Base-by-base conservation (phyloP, 2,113 vertebrate genomes). In the Apodemus speciosus region DNA sequence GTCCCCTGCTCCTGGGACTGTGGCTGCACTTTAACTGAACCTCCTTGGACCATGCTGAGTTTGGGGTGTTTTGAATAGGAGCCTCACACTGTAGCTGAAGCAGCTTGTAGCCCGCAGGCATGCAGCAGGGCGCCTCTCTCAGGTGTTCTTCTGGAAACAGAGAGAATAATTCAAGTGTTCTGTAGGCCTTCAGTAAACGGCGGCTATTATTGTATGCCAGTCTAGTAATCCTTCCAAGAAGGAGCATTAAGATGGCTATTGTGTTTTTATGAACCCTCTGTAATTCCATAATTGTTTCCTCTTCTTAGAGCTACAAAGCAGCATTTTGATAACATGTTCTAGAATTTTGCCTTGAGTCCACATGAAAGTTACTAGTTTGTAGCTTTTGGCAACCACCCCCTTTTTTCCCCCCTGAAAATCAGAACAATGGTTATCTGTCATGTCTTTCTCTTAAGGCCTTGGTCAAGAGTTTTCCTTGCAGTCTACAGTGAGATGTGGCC, bases 261-360 rank as follows among this genome's bases (percentile, higher is more conserved):
- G 76, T 83, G 56, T 88, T 95, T 94, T 69, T 84, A 77, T 79
- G 64, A 87, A 72, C 88, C 75, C 71, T 58, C 86, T 46, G 43
- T 95, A 90, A 56, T 72, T 94, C 71, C 66, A 1, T 80, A 85
- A 94, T 89, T 87, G 51, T 94, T 96, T 90, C 85, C 83, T 94
- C 64, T 73, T 56, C 71, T 73, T 73, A 40, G 40, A 83, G 46
- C 73, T 84, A 94, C 81, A 90, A 84, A 97, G 56, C 56, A 89
- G 72, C 69, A 21, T 27, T 86, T 94, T 94, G 93, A 96, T 93
- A 94, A 60, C 43, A 32, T 83, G 72, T 93, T 96, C 91, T 94
- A 83, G 94, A 94, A 86, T 91, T 94, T 93, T 96, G 64, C 58
- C n/a, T 91, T 95, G 86, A 79, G 72, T 89, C 62, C 49, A 79